Base-by-base conservation (phyloP, 2,113 vertebrate genomes). In the Alligator sinensis region DNA sequence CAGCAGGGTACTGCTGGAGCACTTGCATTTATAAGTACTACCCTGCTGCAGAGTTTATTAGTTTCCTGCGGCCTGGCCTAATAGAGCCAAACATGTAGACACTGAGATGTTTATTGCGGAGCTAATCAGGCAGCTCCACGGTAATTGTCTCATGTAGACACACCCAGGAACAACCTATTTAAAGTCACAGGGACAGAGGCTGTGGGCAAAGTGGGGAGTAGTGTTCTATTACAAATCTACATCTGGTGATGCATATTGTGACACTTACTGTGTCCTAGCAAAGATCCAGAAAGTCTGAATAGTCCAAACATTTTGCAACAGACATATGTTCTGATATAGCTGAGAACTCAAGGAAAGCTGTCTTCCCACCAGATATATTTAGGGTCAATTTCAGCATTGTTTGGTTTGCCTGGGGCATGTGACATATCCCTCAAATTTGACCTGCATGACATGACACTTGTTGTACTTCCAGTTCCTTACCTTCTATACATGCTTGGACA, bases 381-480 rank as follows among this genome's bases (percentile, higher is more conserved):
- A 89, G 87, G 96, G 82, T 86, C 87, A 90, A 11, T 92, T 92
- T 86, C 85, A 93, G 47, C 55, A 28, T 79, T 91, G 62, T 93
- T 96, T 92, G 90, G 84, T 94, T 96, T 94, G 79, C 80, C 54
- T 82, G 75, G 60, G 15, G 77, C 92, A 34, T 57, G 85, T 59
- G 90, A 85, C 1, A 0, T n/a, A 77, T 94, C 70, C 80, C 80
- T 95, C 88, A 86, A 59, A 94, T 94, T 80, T 66, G 75, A 88
- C 80, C 92, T 77, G 38, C 55, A 93, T 91, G 87, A 70, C 79
- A 21, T 93, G 82, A 87, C 82, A 77, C 91, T 91, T 95, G 83
- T 90, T 95, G 78, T 84, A 66, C 63, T 86, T 90, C 19, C 47
- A 94, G 55, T 92, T 95, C 91, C 87, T 94, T 70, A 80, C 95